phyloP scores from a whole-genome alignment of 2,113 vertebrate species.

The Phaethon lepturus region DNA sequence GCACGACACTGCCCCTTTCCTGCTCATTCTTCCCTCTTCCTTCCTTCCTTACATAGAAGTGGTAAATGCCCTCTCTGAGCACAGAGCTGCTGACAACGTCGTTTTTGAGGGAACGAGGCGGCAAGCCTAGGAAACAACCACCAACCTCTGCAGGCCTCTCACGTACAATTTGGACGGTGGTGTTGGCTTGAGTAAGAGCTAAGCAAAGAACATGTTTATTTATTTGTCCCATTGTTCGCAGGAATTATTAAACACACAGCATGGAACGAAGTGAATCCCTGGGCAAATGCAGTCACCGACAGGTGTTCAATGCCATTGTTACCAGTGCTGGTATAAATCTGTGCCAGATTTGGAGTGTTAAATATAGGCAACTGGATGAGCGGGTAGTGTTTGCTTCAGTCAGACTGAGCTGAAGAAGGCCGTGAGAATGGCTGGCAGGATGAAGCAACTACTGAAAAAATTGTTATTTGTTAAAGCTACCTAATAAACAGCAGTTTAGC shows the following conservation, averaged over 20 bases:
- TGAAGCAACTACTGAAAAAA: not conserved
- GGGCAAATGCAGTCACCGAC: conserved; percentile 41
- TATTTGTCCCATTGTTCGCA: conserved; percentile 31
- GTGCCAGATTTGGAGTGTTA: conserved; percentile 37
- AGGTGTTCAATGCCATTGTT: conserved; percentile 58
- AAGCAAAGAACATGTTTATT: not conserved
- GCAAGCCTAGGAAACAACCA: conserved; percentile 39
- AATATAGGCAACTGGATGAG: conserved; percentile 5
- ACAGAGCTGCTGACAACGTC: conserved; percentile 10
- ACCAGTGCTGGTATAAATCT: not conserved
- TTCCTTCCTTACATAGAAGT: conserved; percentile 66
- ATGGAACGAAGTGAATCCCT: conserved; percentile 20
- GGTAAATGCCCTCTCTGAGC: conserved; percentile 21
- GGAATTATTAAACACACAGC: not conserved
- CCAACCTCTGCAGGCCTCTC: conserved; percentile 34
- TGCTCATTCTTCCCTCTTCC: conserved; percentile 64
- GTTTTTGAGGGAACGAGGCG: conserved; percentile 25
- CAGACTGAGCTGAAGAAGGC: not conserved
- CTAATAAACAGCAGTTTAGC: not conserved
- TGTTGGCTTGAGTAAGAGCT: conserved; percentile 10
- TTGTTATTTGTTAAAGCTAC: not conserved
- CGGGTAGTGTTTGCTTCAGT: not conserved
- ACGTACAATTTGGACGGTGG: conserved; percentile 19
- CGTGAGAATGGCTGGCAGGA: not conserved
- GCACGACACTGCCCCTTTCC: conserved; percentile 23